These are phyloP conservation scores for Sinosuthora webbiana DNA, from an alignment of 2,113 vertebrate genomes.

Conservation along the genomic window DNA sequence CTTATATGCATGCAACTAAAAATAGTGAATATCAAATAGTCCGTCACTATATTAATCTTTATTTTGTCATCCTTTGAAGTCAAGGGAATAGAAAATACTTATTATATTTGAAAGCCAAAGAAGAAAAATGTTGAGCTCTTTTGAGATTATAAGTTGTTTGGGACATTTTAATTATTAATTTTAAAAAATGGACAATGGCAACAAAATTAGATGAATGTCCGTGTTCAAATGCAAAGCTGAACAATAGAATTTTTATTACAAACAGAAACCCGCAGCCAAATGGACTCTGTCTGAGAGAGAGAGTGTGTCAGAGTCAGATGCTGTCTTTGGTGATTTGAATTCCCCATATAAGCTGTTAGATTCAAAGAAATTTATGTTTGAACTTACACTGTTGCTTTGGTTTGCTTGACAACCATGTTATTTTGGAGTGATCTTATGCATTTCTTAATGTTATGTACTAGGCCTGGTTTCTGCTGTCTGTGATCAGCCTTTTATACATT, in stretches of 20 bases:
- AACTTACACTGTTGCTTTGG: not conserved
- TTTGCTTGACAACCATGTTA: not conserved
- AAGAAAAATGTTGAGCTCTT: not conserved
- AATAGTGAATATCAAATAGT: not conserved
- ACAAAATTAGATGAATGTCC: not conserved
- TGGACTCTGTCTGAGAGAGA: no score
- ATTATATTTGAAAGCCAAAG: not conserved
- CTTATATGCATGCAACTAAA: not conserved
- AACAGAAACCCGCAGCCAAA: not conserved
- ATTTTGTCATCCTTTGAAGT: not conserved
- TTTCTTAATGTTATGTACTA: not conserved
- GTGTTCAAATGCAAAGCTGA: not conserved
- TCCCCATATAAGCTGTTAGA: not conserved
- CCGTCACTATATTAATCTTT: not conserved
- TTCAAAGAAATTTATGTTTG: not conserved
- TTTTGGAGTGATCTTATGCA: not conserved
- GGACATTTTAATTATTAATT: not conserved
- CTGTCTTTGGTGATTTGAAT: not conserved
- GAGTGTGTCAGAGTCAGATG: not conserved
- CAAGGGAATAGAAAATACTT: not conserved
- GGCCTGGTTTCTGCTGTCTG: not conserved
- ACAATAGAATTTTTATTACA: not conserved
- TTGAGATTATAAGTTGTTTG: not conserved
- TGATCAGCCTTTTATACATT: not conserved
- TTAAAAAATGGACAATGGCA: not conserved